A percentile compares a stretch with the other conserved stretches of the same genome.
Evolutionary conservation across 2,888 invertebrate species (phyloP).

Genomic region (Stenotaenia linearis): DNA sequence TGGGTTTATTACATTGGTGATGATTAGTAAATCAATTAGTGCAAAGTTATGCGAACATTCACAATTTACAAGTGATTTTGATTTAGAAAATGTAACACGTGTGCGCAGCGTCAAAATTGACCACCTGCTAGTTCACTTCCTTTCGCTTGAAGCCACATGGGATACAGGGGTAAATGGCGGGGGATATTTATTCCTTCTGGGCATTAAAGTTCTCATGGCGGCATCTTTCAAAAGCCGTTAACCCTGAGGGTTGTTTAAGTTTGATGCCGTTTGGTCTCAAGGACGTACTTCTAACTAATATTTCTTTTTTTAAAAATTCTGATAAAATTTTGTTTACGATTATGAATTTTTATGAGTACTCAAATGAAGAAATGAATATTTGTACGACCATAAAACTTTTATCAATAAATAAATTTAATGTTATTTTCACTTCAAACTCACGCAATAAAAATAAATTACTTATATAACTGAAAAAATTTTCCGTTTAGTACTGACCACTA

Average conservation of each 20-base stretch:
- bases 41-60: neutral
- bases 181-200: constrained; percentile 16
- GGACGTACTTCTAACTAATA: neutral
- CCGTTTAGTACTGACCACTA: too few relatives aligned
- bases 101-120: constrained; percentile 1
- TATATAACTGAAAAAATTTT: neutral
- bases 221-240: constrained; percentile 19
- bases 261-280: constrained; percentile 16
- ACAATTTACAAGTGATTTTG: neutral
- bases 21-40: neutral
- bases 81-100: neutral
- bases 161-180: constrained; percentile 10
- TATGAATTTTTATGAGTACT: neutral
- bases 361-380: neutral
- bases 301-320: neutral
- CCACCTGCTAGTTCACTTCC: constrained; percentile 26
- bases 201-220: constrained; percentile 21
- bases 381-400: neutral
- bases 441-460: neutral
- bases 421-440: neutral
- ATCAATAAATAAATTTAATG: neutral
- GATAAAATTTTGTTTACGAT: neutral
- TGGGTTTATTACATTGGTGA: neutral
- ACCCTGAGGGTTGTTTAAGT: constrained; percentile 19
- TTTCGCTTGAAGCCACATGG: neutral